These are phyloP conservation scores for Epiblema foenella DNA, from an alignment of 2,888 invertebrate genomes.

Conservation along the genomic window DNA sequence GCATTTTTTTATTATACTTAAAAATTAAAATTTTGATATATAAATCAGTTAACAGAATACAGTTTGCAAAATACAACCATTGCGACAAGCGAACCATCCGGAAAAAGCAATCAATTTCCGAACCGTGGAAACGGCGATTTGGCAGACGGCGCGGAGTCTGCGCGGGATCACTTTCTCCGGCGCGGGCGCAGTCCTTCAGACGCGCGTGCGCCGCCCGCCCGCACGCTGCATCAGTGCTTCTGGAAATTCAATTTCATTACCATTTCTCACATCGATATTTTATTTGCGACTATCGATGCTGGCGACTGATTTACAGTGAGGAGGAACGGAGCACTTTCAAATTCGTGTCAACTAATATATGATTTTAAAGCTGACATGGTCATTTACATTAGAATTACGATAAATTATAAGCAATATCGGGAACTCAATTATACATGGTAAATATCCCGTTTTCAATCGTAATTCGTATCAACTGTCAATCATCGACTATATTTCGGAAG, in stretches of 20 bases:
- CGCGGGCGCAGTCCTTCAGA: slow-evolving; percentile 52
- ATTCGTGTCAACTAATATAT: slow-evolving; percentile 54
- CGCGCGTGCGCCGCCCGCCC: slow-evolving; percentile 65
- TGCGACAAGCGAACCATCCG: slow-evolving; percentile 67
- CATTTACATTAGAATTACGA: too few relatives aligned
- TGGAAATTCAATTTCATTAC: slow-evolving; percentile 54
- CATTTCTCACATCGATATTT: slow-evolving; percentile 42
- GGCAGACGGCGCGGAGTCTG: slow-evolving; percentile 83
- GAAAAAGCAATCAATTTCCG: slow-evolving; percentile 76
- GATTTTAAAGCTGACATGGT: too few relatives aligned
- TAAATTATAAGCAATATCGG: too few relatives aligned
- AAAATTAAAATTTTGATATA: too few relatives aligned
- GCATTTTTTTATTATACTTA: too few relatives aligned
- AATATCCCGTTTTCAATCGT: too few relatives aligned
- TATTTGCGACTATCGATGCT: slow-evolving; percentile 32
- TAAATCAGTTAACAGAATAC: slow-evolving; percentile 45
- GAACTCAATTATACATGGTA: too few relatives aligned
- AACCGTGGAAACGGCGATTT: slow-evolving; percentile 79
- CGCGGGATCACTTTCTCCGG: slow-evolving; percentile 81
- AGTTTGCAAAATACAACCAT: slow-evolving; percentile 54
- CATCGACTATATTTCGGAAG: slow-evolving; percentile 57
- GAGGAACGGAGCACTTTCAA: slow-evolving; percentile 49
- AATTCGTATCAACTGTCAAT: slow-evolving; percentile 54
- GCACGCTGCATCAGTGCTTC: slow-evolving; percentile 68
- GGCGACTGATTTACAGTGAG: slow-evolving; percentile 56